These are phyloP conservation scores for Euphysa ruthae DNA, from an alignment of 30 jellyfish, hydroid and myxozoan species.

Conservation along the genomic window DNA sequence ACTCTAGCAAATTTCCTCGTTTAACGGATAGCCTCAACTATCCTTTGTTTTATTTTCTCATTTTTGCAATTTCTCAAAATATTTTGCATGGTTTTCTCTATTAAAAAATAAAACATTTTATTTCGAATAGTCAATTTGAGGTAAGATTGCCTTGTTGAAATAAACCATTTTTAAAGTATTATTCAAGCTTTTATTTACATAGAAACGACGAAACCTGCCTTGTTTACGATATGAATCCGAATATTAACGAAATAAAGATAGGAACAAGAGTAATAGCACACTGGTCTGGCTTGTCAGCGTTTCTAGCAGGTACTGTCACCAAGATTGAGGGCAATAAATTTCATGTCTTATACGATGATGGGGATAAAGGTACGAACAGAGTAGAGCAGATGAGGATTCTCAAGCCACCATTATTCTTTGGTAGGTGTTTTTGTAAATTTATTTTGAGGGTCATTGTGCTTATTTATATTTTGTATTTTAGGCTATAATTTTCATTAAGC, in stretches of 20 bases:
- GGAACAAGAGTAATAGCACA: slow-evolving; percentile 95
- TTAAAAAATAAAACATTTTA: too few relatives aligned
- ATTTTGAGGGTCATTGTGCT: too few relatives aligned
- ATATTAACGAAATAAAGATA: slow-evolving; percentile 60
- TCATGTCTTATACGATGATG: slow-evolving; percentile 89
- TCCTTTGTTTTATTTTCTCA: too few relatives aligned
- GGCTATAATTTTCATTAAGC: too few relatives aligned
- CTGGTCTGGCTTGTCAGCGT: slow-evolving; percentile 93
- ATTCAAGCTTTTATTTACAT: neutral
- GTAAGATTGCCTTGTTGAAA: too few relatives aligned
- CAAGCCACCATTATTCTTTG: slow-evolving; percentile 93
- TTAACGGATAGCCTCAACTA: too few relatives aligned
- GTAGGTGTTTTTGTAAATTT: slow-evolving; percentile 27
- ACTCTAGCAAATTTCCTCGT: too few relatives aligned
- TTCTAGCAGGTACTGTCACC: slow-evolving; percentile 74
- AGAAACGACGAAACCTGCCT: slow-evolving; percentile 60
- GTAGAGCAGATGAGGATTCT: slow-evolving; percentile 84
- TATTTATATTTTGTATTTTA: too few relatives aligned
- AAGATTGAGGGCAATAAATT: slow-evolving; percentile 66
- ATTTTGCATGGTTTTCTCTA: too few relatives aligned
- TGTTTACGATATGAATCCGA: slow-evolving; percentile 91
- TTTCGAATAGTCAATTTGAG: too few relatives aligned
- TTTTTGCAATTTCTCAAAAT: too few relatives aligned
- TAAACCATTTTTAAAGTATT: too few relatives aligned
- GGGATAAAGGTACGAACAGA: slow-evolving; percentile 65